phyloP scores from a whole-genome alignment of 2,797 vertebrate genomes.

The Lagodon rhomboides region DNA sequence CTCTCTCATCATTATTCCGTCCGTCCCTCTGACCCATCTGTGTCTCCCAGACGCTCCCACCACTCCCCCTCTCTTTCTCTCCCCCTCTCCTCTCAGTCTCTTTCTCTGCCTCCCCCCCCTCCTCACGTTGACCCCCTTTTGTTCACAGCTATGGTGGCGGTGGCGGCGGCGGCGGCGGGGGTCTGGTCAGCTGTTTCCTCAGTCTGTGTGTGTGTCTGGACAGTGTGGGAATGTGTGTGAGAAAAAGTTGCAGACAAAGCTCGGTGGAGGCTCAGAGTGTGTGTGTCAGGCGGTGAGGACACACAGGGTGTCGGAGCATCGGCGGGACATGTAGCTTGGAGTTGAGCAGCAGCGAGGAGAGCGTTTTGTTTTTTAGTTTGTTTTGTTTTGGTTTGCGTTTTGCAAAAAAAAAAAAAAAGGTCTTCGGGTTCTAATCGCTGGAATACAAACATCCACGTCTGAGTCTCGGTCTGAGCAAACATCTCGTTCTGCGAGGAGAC shows the following conservation, averaged over 20 bases:
- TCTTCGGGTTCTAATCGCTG: neutral
- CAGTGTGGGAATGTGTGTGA: conserved; percentile 77
- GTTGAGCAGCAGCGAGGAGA: neutral
- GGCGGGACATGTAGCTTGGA: conserved; percentile 46
- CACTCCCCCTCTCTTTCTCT: conserved; percentile 47
- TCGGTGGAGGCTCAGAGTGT: conserved; percentile 50
- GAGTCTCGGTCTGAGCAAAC: neutral
- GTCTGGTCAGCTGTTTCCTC: conserved; percentile 79
- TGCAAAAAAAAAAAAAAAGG: too few relatives aligned
- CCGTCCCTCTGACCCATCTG: conserved; percentile 75
- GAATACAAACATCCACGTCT: conserved; percentile 14
- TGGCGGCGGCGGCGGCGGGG: conserved; percentile 14
- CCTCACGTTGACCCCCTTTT: conserved; percentile 74
- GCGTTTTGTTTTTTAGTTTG: conserved; percentile 27
- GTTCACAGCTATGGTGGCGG: conserved; percentile 56
- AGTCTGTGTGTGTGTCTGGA: conserved; percentile 43
- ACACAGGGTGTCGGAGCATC: conserved; percentile 32
- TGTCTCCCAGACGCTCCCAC: conserved; percentile 75
- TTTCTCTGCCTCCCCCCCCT: conserved; percentile 22
- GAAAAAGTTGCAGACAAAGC: conserved; percentile 73
- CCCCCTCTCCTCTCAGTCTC: conserved; percentile 3
- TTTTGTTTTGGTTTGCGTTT: conserved; percentile 22
- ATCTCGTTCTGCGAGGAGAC: conserved; percentile 14
- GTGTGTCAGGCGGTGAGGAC: conserved; percentile 57
- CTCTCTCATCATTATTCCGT: conserved; percentile 71